phyloP scores from a whole-genome alignment of 2,888 invertebrate species.

The Luffia ferchaultella region DNA sequence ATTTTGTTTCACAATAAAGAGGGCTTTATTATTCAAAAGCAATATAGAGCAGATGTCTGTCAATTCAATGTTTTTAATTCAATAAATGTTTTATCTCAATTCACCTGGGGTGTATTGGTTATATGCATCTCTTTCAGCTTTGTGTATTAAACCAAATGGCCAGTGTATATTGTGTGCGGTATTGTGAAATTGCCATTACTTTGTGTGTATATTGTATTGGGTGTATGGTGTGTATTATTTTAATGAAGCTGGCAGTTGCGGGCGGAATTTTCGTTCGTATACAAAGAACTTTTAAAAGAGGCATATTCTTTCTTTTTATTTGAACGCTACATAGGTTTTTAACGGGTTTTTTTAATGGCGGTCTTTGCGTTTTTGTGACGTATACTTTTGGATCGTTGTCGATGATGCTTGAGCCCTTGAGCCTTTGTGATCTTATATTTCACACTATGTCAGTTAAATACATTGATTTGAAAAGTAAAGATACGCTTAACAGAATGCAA shows the following conservation, averaged over 20 bases:
- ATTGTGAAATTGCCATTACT: constrained; percentile 49
- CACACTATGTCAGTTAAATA: no score
- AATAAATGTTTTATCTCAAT: background rate
- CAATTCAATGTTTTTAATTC: background rate
- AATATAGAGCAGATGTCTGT: background rate
- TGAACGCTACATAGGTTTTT: constrained; percentile 7
- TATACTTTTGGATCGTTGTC: no score
- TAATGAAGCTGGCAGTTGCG: constrained; percentile 26
- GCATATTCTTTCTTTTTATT: constrained; percentile 20
- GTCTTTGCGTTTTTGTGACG: no score
- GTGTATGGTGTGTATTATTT: constrained; percentile 30
- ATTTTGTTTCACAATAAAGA: background rate
- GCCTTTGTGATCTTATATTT: no score
- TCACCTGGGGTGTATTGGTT: background rate
- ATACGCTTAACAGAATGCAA: no score
- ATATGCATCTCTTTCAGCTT: background rate
- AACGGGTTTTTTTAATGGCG: no score
- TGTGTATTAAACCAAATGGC: background rate
- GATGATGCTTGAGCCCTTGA: no score
- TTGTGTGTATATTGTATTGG: constrained; percentile 31
- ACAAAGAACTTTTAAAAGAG: constrained; percentile 7
- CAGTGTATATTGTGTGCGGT: constrained; percentile 12
- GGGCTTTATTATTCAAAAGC: background rate
- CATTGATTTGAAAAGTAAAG: no score
- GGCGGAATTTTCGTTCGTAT: background rate